Percentiles rank a stretch among this genome's conserved stretches.
These are phyloP conservation scores for Fopius arisanus DNA, from an alignment of 1,140 invertebrate species.

Conservation along the genomic window DNA sequence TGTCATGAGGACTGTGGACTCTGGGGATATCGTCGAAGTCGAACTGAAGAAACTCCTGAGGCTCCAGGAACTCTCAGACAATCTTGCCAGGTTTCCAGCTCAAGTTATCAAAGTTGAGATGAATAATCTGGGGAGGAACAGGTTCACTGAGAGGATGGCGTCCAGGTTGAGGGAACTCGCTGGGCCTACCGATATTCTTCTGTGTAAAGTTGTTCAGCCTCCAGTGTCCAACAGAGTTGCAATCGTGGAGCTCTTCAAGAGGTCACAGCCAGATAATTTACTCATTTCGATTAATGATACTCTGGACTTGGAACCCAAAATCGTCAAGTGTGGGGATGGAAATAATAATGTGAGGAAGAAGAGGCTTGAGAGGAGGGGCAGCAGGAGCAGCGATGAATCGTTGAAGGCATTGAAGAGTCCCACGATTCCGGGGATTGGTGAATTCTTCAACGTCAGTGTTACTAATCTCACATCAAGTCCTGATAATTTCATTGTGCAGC, in stretches of 20 bases:
- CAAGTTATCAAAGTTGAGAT: conserved; percentile 67
- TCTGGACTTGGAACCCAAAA: conserved; percentile 60
- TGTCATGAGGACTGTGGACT: conserved; percentile 58
- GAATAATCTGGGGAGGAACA: conserved; percentile 61
- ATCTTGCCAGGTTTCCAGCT: conserved; percentile 52
- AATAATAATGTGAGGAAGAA: conserved; percentile 43
- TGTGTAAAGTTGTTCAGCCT: conserved; percentile 54
- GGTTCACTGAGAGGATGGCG: conserved; percentile 57
- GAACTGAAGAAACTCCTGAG: conserved; percentile 43
- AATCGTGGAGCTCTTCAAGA: conserved; percentile 70
- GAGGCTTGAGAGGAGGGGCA: conserved; percentile 34
- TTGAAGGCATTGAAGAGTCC: conserved; percentile 46
- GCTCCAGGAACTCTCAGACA: conserved; percentile 50
- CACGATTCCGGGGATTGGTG: conserved; percentile 52
- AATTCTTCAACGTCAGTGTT: conserved; percentile 68
- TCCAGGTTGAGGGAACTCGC: conserved; percentile 61
- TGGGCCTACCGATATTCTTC: conserved; percentile 56
- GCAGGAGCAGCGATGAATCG: conserved; percentile 12
- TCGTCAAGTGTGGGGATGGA: conserved; percentile 37
- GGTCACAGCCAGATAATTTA: conserved; percentile 65
- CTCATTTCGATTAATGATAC: conserved; percentile 71
- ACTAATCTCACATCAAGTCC: conserved; percentile 68
- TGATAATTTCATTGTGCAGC: conserved; percentile 66
- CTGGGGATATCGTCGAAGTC: conserved; percentile 56
- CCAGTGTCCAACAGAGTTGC: conserved; percentile 40